Evolutionary conservation across 1,140 invertebrate genomes (phyloP), one percentile per base, ranked within the genome.

Genomic region (Trichomalopsis sarcophagae): DNA sequence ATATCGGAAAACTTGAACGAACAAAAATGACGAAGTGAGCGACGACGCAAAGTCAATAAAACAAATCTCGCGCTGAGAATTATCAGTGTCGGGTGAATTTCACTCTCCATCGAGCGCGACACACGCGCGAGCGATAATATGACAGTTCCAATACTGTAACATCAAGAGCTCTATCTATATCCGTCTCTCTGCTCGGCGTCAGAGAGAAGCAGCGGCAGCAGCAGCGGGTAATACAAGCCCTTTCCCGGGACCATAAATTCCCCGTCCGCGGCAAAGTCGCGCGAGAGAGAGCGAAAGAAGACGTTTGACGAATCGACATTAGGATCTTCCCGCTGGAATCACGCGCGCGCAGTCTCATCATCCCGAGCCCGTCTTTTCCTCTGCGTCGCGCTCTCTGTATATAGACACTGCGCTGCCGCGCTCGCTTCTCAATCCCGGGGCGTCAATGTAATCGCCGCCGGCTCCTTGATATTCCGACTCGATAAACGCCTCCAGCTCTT

Each of bases 251-350:
- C 55, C 55, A 62, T 62, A 62, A 62, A 62, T 62, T 62, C 55
- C 55, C 55, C 55, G 21, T 62, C 55, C 55, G 17, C 55, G 55
- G 55, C 55, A 62, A 62, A 62, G 55, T 62, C 21, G 55, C 55
- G 4, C 55, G 21, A 62, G 17, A n/a, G 55, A 21, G 55, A 44
- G 33, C 33, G 40, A 62, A 21, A 71, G 75, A 62, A 14, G 76
- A 78, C 47, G 27, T 78, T 78, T 78, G 76, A 78, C 55, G 50
- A 50, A 66, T 78, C 76, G 50, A 66, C 50, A 66, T 78, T 27
- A 76, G 36, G 40, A 76, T 76, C 44, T 76, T 50, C 14, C 9
- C 21, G 2, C 30, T 27, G n/a, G 23, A 76, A 75, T 75, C 74
- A 75, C 74, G 36, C 33, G 33, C 73, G 27, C 73, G 73, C 33